Base-by-base conservation (phyloP, 2,113 vertebrate genomes). In the Ibidorhyncha struthersii region DNA sequence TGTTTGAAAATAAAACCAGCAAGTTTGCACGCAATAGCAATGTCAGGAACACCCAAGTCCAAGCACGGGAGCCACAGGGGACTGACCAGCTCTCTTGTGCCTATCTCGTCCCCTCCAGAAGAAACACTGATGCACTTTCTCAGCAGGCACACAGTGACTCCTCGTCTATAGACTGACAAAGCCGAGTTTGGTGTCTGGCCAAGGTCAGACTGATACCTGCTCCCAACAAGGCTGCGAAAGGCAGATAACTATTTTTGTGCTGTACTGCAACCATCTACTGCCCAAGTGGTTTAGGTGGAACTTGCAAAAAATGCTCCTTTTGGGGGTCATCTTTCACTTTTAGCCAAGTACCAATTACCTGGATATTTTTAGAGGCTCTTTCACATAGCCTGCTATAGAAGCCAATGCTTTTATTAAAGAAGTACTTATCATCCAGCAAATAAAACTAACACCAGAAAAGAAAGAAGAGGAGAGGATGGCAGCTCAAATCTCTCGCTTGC, bases 141-240 rank as follows among this genome's bases (percentile, higher is more conserved):
- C 52, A 58, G 67, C 53, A 73, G 25, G 14, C 38, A 72, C 47
- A 47, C 4, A 1, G 18, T 0, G n/a, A 32, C 47, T 74, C 41
- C 55, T 36, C 3, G 13, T 2, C n/a, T 18, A 36, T 56, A 41
- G 32, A 58, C 0, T 2, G 20, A 52, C 52, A 76, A 11, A 1
- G 4, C 10, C 0, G 20, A 40, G 12, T 12, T 66, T 12, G 61
- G 13, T 40, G 32, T 52, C 79, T 34, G 47, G 38, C 22, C 66
- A 21, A 65, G 29, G 29, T 36, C 36, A 40, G 56, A 11, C 34
- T 4, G 38, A 72, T 23, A 58, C 18, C 38, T 67, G 79, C 61
- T 72, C 52, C 22, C 61, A 72, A 13, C 10, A 17, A 40, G 2
- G n/a, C 52, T 69, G n/a, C 12, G 40, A 69, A 72, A 77, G 34